phyloP scores from a whole-genome alignment of 2,797 vertebrate genomes.

The Lutjanus argentimaculatus region DNA sequence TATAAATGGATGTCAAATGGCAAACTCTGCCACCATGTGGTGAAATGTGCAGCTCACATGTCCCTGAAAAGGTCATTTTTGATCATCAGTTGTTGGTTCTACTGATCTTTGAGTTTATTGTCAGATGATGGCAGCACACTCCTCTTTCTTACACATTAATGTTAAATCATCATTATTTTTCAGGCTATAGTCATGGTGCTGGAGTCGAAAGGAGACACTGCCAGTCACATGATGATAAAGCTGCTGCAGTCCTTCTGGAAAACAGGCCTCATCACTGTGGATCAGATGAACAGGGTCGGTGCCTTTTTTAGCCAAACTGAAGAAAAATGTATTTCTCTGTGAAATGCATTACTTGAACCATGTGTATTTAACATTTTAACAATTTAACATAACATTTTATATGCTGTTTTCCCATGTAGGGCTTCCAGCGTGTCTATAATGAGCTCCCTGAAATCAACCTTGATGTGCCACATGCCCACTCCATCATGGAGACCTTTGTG shows the following conservation, averaged over 20 bases:
- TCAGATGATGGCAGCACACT: not conserved
- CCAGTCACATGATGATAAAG: constrained; percentile 88
- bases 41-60: not conserved
- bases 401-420: constrained; percentile 70
- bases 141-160: not conserved
- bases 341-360: not conserved
- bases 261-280: constrained; percentile 90
- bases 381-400: not conserved
- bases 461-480: constrained; percentile 90
- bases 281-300: constrained; percentile 93
- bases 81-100: not conserved
- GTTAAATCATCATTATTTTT: not conserved
- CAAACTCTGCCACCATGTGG: constrained; percentile 63
- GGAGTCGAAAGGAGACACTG: constrained; percentile 88
- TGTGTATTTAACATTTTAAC: not conserved
- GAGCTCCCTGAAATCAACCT: constrained; percentile 91
- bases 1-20: not conserved
- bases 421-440: constrained; percentile 90
- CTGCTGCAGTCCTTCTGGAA: constrained; percentile 91
- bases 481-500: constrained; percentile 90
- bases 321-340: not conserved
- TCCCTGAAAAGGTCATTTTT: not conserved
- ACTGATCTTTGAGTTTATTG: not conserved
- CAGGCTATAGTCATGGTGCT: constrained; percentile 92
- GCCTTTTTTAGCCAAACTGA: not conserved